A percentile compares a stretch with the other conserved stretches of the same genome.
Evolutionary conservation across 2,888 invertebrate genomes (phyloP).

Genomic region (Chymomyza amoena): DNA sequence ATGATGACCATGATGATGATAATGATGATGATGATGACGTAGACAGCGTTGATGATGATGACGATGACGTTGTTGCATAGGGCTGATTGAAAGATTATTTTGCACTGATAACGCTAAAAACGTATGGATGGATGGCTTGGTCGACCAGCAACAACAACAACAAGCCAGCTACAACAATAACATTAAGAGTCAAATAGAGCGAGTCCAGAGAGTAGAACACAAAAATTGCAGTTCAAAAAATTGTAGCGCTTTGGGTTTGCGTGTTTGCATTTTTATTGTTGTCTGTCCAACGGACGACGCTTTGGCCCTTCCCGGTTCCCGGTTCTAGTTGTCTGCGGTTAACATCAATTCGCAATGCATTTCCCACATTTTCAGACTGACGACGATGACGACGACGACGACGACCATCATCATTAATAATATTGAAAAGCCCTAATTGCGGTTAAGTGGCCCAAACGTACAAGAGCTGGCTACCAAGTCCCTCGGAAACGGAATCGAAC

Average conservation of each 20-base stretch:
- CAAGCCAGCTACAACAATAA: slow-evolving; percentile 15
- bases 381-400: not conserved
- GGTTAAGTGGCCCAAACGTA: slow-evolving; percentile 68
- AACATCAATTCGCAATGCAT: slow-evolving; percentile 70
- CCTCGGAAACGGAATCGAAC: slow-evolving; percentile 1
- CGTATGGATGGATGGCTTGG: slow-evolving; percentile 60
- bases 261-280: slow-evolving; percentile 58
- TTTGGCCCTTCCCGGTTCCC: not conserved
- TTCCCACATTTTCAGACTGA: slow-evolving; percentile 58
- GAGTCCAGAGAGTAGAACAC: slow-evolving; percentile 36
- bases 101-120: slow-evolving; percentile 77
- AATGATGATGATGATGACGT: slow-evolving; percentile 23
- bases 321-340: slow-evolving; percentile 37
- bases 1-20: slow-evolving; percentile 26
- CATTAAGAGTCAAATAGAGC: slow-evolving; percentile 66
- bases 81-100: slow-evolving; percentile 76
- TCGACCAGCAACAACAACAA: slow-evolving; percentile 42
- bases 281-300: not conserved
- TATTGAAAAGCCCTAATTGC: slow-evolving; percentile 73
- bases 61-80: slow-evolving; percentile 38
- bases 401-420: slow-evolving; percentile 72
- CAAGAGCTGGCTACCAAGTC: not conserved
- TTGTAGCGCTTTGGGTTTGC: slow-evolving; percentile 70
- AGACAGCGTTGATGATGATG: slow-evolving; percentile 33
- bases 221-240: slow-evolving; percentile 65